These are phyloP conservation scores for Trissolcus basalis DNA, from an alignment of 1,140 invertebrate genomes.

Conservation along the genomic window DNA sequence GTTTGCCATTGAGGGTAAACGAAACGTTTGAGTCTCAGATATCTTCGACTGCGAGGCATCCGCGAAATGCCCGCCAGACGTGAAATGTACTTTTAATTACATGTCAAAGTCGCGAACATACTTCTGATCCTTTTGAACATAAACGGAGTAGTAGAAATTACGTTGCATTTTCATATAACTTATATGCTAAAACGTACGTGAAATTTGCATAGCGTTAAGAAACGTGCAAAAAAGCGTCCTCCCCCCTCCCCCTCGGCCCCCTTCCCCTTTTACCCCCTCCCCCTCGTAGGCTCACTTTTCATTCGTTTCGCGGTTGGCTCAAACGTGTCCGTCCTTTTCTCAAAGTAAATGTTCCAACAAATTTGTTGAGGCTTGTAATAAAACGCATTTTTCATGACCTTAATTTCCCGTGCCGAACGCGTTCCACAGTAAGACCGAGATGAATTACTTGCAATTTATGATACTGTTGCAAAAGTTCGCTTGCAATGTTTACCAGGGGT, in stretches of 20 bases:
- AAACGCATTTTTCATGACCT: conserved; percentile 22
- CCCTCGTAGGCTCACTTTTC: not conserved
- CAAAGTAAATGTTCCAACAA: not conserved
- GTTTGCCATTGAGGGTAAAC: conserved; percentile 23
- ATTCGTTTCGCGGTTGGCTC: not conserved
- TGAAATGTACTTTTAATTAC: conserved; percentile 66
- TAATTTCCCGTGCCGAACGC: too few relatives aligned
- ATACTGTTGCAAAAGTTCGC: too few relatives aligned
- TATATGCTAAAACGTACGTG: conserved; percentile 22
- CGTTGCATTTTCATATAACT: conserved; percentile 47
- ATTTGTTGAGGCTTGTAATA: conserved; percentile 29
- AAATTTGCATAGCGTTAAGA: conserved; percentile 36
- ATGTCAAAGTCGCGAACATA: conserved; percentile 61
- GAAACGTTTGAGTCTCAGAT: conserved; percentile 26
- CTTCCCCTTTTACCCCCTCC: too few relatives aligned
- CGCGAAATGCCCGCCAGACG: conserved; percentile 57
- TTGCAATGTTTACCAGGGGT: too few relatives aligned
- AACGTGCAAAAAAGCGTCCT: not conserved
- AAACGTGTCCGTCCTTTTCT: too few relatives aligned
- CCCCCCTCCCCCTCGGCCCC: too few relatives aligned
- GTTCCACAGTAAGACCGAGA: too few relatives aligned
- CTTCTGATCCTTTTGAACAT: conserved; percentile 58
- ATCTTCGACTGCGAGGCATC: conserved; percentile 23
- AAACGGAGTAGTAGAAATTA: conserved; percentile 49
- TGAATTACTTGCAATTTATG: too few relatives aligned